Conservation (phyloP, 2,888 invertebrate species). For the Strigamia maritima region DNA sequence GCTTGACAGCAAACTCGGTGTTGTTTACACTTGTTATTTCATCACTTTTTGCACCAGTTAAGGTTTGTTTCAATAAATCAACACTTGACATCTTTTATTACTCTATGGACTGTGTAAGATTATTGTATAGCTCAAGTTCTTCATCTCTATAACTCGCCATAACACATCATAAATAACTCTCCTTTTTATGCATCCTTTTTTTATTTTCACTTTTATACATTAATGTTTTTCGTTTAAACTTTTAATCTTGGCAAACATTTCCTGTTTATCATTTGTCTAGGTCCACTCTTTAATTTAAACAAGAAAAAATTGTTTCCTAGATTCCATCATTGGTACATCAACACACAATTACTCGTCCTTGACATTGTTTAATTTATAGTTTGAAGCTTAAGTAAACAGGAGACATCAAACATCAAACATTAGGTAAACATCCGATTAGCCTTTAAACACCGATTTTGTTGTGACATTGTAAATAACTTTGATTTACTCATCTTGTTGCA, state of each 20-base stretch:
- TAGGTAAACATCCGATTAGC: not conserved
- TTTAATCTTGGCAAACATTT: not conserved
- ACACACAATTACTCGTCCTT: not conserved
- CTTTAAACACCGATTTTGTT: no score
- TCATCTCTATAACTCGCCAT: not conserved
- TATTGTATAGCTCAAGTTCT: not conserved
- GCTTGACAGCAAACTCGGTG: not conserved
- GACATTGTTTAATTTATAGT: slow-evolving; percentile 25
- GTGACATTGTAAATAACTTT: no score
- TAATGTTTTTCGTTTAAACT: not conserved
- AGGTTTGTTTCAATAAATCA: slow-evolving; percentile 3
- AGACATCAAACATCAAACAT: not conserved
- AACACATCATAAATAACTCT: not conserved
- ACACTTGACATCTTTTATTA: slow-evolving; percentile 13
- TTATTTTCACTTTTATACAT: not conserved
- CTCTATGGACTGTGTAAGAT: not conserved
- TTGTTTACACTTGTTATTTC: not conserved
- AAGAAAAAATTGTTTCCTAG: not conserved
- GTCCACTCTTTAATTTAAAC: not conserved
- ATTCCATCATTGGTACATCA: not conserved
- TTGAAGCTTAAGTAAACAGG: not conserved
- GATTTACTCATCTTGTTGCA: no score
- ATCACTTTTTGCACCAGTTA: not conserved
- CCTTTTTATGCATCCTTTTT: not conserved
- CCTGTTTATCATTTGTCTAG: not conserved